Percentiles rank a stretch among this genome's conserved stretches.
These are phyloP conservation scores for Scaptodrosophila latifasciaeformis DNA, from an alignment of 2,888 invertebrate genomes.

Conservation along the genomic window DNA sequence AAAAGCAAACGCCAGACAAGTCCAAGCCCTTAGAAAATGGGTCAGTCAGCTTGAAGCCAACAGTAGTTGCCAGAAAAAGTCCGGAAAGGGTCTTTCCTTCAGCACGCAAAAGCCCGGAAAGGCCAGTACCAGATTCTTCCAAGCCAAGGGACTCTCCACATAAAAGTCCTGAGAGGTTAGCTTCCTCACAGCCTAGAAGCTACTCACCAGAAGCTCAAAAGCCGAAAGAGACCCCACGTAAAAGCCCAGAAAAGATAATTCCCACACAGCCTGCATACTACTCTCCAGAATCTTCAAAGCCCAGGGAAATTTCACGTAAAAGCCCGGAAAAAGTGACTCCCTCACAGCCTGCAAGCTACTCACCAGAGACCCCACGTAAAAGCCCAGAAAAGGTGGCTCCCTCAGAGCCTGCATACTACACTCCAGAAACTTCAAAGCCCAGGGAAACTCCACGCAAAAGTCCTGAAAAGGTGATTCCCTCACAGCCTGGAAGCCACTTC, in stretches of 20 bases:
- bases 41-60: no score
- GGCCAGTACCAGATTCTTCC: slow-evolving; percentile 6
- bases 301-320: slow-evolving; percentile 3
- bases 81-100: no score
- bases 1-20: slow-evolving; percentile 5
- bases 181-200: not conserved
- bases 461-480: slow-evolving; percentile 19
- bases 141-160: slow-evolving; percentile 10
- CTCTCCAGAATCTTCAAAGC: not conserved
- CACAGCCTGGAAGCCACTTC: not conserved
- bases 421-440: not conserved
- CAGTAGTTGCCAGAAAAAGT: no score
- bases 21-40: no score
- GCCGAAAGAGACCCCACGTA: not conserved
- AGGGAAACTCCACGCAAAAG: slow-evolving; percentile 8
- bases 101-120: not conserved
- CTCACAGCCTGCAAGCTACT: not conserved
- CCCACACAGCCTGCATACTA: slow-evolving; percentile 12
- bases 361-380: not conserved
- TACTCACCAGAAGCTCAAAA: not conserved
- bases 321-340: slow-evolving; percentile 19
- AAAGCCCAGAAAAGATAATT: not conserved
- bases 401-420: slow-evolving; percentile 10
- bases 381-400: not conserved
- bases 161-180: slow-evolving; percentile 6